Base-by-base conservation (phyloP, 2,797 vertebrate genomes). In the Sebastes nivosus region DNA sequence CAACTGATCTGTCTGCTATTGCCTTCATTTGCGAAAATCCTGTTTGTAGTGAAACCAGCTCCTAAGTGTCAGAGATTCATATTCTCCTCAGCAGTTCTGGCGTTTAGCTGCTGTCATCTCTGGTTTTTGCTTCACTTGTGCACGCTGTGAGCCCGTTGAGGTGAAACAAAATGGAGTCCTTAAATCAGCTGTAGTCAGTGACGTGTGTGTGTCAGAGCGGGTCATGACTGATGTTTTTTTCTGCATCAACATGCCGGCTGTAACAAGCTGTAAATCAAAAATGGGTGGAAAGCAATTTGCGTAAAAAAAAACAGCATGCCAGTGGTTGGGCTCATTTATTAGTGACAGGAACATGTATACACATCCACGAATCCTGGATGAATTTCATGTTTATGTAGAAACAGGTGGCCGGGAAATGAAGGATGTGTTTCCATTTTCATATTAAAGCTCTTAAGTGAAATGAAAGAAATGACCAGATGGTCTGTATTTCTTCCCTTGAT, bases 401-500 rank as follows among this genome's bases (percentile, higher is more conserved):
- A 81, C 83, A 87, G 86, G 80, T 87, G 87, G 85, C 38, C 0
- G 0, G 14, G 16, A 82, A 77, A 87, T 76, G 12, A 87, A 64
- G 50, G 69, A 80, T 67, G 50, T 7, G 18, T 75, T 78, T 83
- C 29, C 27, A 42, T 81, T 87, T 86, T 73, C 12, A 52, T 73
- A 83, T 64, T 65, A 22, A 75, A 79, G 61, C 68, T 50, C 57
- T 79, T 36, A 13, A 57, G 59, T 75, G 54, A 75, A 82, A 86
- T 63, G 32, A 89, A 67, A 72, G 1, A 67, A 67, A 79, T 66
- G 8, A 82, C 67, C 76, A 89, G 79, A 88, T 83, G 81, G 80
- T 24, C 30, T 66, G 66, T 67, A 22, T 67, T 83, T 60, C 46
- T 64, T 61, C 52, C 14, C 20, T 13, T 68, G 29, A 72, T 46